A percentile compares a stretch with the other conserved stretches of the same genome.
These are phyloP conservation scores for Odontothrips loti DNA, from an alignment of 2,888 invertebrate species.

Conservation along the genomic window DNA sequence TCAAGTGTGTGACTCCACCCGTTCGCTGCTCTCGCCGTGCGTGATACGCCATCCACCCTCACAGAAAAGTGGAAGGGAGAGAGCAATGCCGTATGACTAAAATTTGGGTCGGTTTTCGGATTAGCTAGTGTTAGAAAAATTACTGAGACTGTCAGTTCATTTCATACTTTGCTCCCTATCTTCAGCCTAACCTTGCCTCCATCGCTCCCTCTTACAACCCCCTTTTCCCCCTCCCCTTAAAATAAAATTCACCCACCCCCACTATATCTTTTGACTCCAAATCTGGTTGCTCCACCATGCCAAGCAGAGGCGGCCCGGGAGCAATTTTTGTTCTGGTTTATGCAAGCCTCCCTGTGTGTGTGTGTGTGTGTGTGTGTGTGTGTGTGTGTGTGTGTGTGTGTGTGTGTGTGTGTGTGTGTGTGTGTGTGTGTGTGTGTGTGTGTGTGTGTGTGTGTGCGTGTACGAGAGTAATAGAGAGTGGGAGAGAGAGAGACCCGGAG, in stretches of 20 bases:
- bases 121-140: too few species aligned
- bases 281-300: background rate
- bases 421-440: too few species aligned
- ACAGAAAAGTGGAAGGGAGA: too few species aligned
- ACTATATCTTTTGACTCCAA: too few species aligned
- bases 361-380: too few species aligned
- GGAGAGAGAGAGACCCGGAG: too few species aligned
- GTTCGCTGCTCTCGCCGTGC: background rate
- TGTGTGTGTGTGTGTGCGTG: too few species aligned
- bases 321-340: constrained; percentile 6
- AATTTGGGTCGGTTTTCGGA: too few species aligned
- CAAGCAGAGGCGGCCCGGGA: background rate
- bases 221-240: background rate
- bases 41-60: background rate
- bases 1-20: background rate
- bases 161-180: background rate
- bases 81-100: too few species aligned
- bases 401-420: too few species aligned
- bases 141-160: background rate
- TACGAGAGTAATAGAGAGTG: too few species aligned
- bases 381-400: too few species aligned
- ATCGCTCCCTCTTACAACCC: background rate
- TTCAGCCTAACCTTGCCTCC: background rate
- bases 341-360: background rate
- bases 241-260: background rate